Percentiles rank a stretch among this genome's conserved stretches.
Conservation (phyloP, 2,113 vertebrate genomes). For the Illadopsis cleaveri region DNA sequence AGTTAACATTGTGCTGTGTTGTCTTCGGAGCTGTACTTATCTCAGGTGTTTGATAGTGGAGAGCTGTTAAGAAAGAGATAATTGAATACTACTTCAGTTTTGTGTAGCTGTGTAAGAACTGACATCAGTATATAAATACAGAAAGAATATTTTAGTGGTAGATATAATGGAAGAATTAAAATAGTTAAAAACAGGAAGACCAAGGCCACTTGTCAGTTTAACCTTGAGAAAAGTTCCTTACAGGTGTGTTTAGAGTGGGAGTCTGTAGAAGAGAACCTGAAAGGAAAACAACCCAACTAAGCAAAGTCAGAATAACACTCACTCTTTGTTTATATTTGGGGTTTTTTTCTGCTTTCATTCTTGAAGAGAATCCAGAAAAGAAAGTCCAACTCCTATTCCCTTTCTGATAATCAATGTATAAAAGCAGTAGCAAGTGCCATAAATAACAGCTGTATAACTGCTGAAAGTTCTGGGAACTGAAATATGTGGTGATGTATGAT, state of each 20-base stretch:
- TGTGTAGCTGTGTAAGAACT: not conserved
- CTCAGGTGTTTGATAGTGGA: not conserved
- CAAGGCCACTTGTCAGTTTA: not conserved
- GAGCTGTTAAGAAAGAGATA: not conserved
- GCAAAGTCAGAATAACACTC: not conserved
- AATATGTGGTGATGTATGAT: not conserved
- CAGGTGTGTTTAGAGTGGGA: not conserved
- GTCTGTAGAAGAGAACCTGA: not conserved
- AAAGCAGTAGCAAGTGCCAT: conserved; percentile 4
- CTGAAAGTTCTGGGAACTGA: not conserved
- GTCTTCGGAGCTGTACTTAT: not conserved
- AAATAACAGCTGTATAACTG: conserved; percentile 10
- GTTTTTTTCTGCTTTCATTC: not conserved
- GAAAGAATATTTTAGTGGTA: not conserved
- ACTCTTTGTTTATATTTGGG: not conserved
- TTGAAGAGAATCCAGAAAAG: not conserved
- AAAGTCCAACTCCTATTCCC: not conserved
- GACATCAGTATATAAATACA: not conserved
- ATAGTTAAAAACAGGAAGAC: not conserved
- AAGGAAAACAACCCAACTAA: not conserved
- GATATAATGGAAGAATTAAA: not conserved
- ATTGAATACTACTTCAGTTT: not conserved
- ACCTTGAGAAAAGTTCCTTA: not conserved
- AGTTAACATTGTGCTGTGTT: not conserved
- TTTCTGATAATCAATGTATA: conserved; percentile 35